phyloP scores from a whole-genome alignment of 2,797 vertebrate species.

The Australoheros facetus region DNA sequence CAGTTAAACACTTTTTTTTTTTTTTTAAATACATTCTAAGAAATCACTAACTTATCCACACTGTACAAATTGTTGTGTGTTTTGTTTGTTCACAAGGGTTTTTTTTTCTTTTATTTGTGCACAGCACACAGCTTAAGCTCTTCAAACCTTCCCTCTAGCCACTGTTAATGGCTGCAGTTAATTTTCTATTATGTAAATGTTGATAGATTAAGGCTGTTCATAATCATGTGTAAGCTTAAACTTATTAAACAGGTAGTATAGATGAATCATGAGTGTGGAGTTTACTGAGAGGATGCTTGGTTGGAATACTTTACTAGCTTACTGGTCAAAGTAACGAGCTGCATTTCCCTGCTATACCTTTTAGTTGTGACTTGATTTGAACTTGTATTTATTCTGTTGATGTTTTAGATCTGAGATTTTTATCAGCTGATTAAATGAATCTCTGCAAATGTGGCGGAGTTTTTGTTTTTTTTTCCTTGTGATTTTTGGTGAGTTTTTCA shows the following conservation, averaged over 20 bases:
- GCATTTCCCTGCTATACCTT: conserved; percentile 50
- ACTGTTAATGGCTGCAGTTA: neutral
- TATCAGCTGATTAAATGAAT: conserved; percentile 36
- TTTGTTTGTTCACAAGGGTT: conserved; percentile 47
- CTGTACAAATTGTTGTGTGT: conserved; percentile 28
- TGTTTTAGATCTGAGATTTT: conserved; percentile 44
- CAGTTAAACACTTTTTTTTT: neutral
- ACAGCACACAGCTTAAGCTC: conserved; percentile 40
- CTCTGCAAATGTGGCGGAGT: conserved; percentile 1
- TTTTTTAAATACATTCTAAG: neutral
- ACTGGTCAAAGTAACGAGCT: conserved; percentile 41
- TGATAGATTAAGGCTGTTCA: conserved; percentile 22
- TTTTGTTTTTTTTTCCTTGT: neutral
- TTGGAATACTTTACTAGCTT: conserved; percentile 4
- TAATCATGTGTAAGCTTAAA: conserved; percentile 17
- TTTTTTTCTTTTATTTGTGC: conserved; percentile 50
- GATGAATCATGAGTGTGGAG: conserved; percentile 11
- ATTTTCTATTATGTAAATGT: conserved; percentile 14
- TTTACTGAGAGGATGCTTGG: conserved; percentile 43
- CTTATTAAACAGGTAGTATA: neutral
- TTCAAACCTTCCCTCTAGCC: neutral
- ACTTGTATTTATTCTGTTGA: conserved; percentile 69
- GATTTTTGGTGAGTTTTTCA: conserved; percentile 8
- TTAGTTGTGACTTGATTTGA: conserved; percentile 32
- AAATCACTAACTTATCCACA: conserved; percentile 44